Conservation (phyloP, 2,113 vertebrate genomes). For the Corythornis madagascariensis region DNA sequence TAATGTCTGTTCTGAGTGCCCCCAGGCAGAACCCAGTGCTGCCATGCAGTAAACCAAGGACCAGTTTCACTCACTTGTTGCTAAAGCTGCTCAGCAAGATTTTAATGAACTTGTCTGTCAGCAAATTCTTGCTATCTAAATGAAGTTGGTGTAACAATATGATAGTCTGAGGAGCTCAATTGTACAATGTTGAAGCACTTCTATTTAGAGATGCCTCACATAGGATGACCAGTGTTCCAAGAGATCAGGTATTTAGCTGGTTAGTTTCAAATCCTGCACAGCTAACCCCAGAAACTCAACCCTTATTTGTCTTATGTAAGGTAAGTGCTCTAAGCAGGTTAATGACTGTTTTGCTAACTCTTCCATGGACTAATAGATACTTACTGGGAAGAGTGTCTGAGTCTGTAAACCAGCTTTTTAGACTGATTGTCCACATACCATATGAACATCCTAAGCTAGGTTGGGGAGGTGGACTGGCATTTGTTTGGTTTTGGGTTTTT, state of each 20-base stretch:
- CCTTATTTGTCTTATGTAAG: not conserved
- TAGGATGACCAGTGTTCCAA: not conserved
- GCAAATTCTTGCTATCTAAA: not conserved
- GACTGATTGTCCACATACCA: not conserved
- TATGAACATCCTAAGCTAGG: not conserved
- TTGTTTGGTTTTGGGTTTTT: not conserved
- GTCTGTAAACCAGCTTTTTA: not conserved
- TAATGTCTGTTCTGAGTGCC: not conserved
- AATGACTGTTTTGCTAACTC: not conserved
- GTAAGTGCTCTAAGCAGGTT: not conserved
- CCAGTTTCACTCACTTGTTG: not conserved
- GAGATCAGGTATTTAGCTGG: not conserved
- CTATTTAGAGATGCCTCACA: not conserved
- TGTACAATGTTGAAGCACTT: not conserved
- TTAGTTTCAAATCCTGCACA: slow-evolving; percentile 12
- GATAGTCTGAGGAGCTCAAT: not conserved
- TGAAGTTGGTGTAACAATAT: not conserved
- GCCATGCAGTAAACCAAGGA: not conserved
- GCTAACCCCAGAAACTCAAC: not conserved
- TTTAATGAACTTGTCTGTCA: not conserved
- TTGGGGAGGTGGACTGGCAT: not conserved
- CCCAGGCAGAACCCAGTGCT: not conserved
- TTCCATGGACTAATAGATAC: not conserved
- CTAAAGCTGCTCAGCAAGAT: not conserved
- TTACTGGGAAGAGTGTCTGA: not conserved